phyloP scores from a whole-genome alignment of 2,797 vertebrate genomes.

The Acanthornis magna region DNA sequence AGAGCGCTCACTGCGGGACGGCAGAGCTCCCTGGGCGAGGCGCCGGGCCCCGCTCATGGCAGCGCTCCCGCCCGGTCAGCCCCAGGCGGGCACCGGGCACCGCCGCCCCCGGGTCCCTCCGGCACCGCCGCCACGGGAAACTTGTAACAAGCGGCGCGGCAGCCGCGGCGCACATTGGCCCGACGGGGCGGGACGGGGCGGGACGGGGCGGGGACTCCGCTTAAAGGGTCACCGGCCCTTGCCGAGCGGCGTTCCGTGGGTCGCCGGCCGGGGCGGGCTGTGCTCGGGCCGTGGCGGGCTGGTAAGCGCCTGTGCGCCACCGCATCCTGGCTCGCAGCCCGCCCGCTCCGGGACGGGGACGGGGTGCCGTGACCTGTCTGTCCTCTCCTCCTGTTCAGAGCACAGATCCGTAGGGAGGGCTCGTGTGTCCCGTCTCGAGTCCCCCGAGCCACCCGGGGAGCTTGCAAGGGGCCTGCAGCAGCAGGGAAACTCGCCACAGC shows the following conservation, averaged over 20 bases:
- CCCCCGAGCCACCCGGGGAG: neutral
- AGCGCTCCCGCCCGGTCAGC: neutral
- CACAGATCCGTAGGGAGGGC: fast-evolving
- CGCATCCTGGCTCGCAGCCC: neutral
- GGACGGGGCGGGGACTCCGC: conserved; percentile 40
- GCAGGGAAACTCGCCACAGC: neutral
- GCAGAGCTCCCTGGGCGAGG: neutral
- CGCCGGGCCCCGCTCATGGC: neutral
- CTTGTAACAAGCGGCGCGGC: conserved; percentile 39
- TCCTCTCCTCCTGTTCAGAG: neutral
- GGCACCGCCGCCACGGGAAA: conserved; percentile 16
- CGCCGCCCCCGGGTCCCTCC: neutral
- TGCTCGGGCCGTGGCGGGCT: fast-evolving
- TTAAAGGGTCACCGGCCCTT: conserved; percentile 56
- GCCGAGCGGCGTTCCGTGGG: fast-evolving
- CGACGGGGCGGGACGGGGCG: conserved; percentile 38
- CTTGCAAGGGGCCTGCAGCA: neutral
- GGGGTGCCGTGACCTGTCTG: neutral
- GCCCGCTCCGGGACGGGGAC: neutral
- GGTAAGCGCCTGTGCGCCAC: fast-evolving
- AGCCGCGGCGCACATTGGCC: conserved; percentile 47
- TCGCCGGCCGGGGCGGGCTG: fast-evolving
- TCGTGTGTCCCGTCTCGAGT: too few species aligned
- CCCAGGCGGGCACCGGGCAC: neutral
- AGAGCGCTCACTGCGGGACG: neutral